Base-by-base conservation (phyloP, 2,797 vertebrate species). In the Bovichtus diacanthus region DNA sequence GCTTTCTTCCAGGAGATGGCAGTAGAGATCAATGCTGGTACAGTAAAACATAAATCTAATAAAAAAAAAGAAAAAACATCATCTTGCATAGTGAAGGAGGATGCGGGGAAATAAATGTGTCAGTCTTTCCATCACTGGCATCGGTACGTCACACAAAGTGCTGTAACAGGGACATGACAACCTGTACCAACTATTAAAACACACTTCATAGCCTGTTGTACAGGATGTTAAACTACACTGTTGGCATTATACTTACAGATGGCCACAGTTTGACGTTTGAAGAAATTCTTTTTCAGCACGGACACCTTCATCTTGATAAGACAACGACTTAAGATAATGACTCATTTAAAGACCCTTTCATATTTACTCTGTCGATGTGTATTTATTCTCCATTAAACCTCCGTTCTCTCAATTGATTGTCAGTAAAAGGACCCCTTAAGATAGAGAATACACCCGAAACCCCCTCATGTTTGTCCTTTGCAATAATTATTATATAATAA, bases 1-100 rank as follows among this genome's bases (percentile, higher is more conserved):
- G 12, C 25, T 19, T 69, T 58, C 2, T n/a, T 63, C 90, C 92
- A 91, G 77, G 1, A 80, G 93, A 81, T 89, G 90, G 85, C 88
- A 70, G 83, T 53, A 84, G 67, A 87, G 62, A 55, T 47, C 16
- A 72, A 63, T 2, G 10, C 27, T n/a, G n/a, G n/a, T n/a, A n/a
- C n/a, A n/a, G n/a, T n/a, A n/a, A n/a, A n/a, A n/a, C n/a, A n/a
- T n/a, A n/a, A n/a, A n/a, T 19, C 0, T 10, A 4, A 27, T 15
- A 63, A 34, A 1, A 61, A 21, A n/a, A 16, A 47, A 63, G 34
- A 1, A 61, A 21, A n/a, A 16, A 47, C 2, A 41, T 16, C 2
- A 13, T 21, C 3, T 36, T 46, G 12, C 3, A 2, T 3, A 41
- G 12, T 29, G n/a, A 25, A 18, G 47, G 13, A 62, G 23, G 50